Conservation (phyloP, 2,797 vertebrate species). For the Enteromius treurensis region DNA sequence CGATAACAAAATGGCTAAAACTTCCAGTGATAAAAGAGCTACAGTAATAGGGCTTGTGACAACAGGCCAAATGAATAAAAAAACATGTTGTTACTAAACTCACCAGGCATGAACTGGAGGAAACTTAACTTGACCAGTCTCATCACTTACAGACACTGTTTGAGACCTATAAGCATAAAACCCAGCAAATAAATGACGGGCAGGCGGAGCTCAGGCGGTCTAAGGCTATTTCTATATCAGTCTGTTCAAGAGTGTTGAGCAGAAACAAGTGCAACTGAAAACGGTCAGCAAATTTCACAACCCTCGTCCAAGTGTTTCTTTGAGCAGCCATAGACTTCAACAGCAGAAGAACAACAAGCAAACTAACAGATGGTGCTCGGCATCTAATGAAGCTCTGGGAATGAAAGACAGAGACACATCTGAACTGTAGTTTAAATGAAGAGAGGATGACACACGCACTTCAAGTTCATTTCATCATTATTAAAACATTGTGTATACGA, state of each 20-base stretch:
- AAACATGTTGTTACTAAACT: not conserved
- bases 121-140: not conserved
- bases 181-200: not conserved
- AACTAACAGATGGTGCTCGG: not conserved
- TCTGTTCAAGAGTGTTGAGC: not conserved
- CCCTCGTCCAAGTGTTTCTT: not conserved
- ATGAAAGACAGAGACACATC: not conserved
- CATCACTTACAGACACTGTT: conserved; percentile 11
- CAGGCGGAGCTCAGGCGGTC: not conserved
- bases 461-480: not conserved
- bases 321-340: not conserved
- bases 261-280: not conserved
- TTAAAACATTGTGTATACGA: not conserved
- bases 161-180: not conserved
- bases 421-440: not conserved
- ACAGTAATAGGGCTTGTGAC: not conserved
- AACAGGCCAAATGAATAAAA: not conserved
- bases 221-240: not conserved
- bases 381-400: not conserved
- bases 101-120: not conserved
- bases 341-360: not conserved
- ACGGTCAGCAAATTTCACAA: not conserved
- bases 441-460: not conserved
- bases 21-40: not conserved
- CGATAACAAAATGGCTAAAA: not conserved